Evolutionary conservation across 1,140 invertebrate species (phyloP), one percentile per base, ranked within the genome.

Genomic region (Pseudomyrmex dendroicus): DNA sequence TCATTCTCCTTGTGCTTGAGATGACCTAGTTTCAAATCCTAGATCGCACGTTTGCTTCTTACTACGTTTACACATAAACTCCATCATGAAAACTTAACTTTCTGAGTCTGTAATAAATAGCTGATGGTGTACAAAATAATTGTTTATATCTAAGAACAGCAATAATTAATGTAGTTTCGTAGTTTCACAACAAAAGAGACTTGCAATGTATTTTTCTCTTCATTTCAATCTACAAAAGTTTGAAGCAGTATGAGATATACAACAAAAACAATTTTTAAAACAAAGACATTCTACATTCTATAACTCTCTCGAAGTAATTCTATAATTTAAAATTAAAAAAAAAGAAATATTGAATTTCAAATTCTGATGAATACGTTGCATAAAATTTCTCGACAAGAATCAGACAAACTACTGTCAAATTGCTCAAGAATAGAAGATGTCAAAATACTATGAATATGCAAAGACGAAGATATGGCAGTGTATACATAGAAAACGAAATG

Each of bases 1-100:
- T 52, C 25, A 63, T 17, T 25, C n/a, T 76, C 13, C n/a, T 77
- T 12, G 35, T 35, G 35, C 35, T 52, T 2, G 22, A 66, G 13
- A 67, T 77, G 25, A 77, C 25, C 48, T 20, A 67, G 73, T 77
- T 77, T 35, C 48, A 67, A 77, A 77, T 77, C 15, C 25, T 22
- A 67, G 9, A 67, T 35, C 4, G 46, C 15, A 63, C 48, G 61
- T 66, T 12, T 66, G 3, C 20, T 4, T 44, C n/a, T 17, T 17
- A 44, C 22, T 25, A 64, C 54, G 4, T 12, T 52, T 64, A 76
- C 0, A 17, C 35, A 2, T 15, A 66, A 12, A 10, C 5, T 3
- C 17, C 35, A 66, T 52, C 2, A 20, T 44, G 8, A 63, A 74
- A 74, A 13, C 10, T 61, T 13, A 64, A 44, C 46, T 76, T 35